Evolutionary conservation across 2,797 vertebrate genomes (phyloP).

Genomic region (Schizopygopsis malacanthus): DNA sequence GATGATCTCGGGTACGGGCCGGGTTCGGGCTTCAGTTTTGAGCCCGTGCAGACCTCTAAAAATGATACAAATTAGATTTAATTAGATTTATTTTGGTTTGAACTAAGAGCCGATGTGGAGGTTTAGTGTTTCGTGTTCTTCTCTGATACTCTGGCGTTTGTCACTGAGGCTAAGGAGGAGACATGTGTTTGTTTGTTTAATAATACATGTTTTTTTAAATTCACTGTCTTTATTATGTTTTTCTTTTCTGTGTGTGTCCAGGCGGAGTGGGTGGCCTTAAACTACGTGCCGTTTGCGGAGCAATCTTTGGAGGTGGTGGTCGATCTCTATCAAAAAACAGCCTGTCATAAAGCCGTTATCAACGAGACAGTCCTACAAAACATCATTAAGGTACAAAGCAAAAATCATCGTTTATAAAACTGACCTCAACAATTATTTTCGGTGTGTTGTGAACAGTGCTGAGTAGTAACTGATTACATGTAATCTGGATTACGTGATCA

Average conservation of each 20-base stretch:
- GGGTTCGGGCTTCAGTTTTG: no score
- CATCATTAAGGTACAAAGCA: conserved; percentile 89
- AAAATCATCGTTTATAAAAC: not conserved
- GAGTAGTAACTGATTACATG: no score
- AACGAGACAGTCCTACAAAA: conserved; percentile 94
- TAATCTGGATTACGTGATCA: not conserved
- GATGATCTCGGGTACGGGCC: no score
- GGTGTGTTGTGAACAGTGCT: not conserved
- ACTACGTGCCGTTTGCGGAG: conserved; percentile 99
- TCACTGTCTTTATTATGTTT: not conserved
- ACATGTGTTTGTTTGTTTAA: not conserved
- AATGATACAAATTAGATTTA: not conserved
- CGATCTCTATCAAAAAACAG: conserved; percentile 98
- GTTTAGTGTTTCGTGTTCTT: not conserved
- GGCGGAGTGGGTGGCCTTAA: conserved; percentile 99
- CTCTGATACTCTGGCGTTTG: not conserved
- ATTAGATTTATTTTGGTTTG: not conserved
- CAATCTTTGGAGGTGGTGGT: conserved; percentile 95
- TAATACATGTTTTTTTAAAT: not conserved
- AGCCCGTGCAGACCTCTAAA: no score
- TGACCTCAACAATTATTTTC: not conserved
- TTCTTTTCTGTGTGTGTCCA: conserved; percentile 66
- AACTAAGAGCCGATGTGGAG: not conserved
- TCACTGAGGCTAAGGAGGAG: not conserved
- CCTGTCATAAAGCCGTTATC: conserved; percentile 98